Base-by-base conservation (phyloP, 1,140 invertebrate genomes). In the Zaprionus taronus region DNA sequence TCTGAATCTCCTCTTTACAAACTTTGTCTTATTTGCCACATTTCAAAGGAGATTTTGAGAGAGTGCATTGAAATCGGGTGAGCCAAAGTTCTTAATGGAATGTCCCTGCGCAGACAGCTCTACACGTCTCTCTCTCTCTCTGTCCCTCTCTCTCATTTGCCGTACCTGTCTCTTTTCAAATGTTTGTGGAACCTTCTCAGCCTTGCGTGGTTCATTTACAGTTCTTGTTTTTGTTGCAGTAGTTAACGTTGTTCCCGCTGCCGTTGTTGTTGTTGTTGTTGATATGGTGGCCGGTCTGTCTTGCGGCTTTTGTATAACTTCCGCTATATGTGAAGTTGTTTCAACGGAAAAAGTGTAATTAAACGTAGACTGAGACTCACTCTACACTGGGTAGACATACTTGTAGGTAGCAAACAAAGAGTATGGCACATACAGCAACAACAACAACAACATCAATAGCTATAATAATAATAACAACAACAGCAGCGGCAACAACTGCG, bases 241-340 rank as follows among this genome's bases (percentile, higher is more conserved):
- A 49, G 47, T 49, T 49, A 49, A 12, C 34, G 56, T 49, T 11
- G 62, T 74, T 51, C 12, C 14, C 14, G 14, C 12, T 44, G 38
- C 28, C 22, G 65, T 20, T 47, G 17, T 20, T 63, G 11, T 53
- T 9, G 26, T 20, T 60, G 17, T 65, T 64, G 60, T 57, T 70
- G 57, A 49, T 74, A 67, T 77, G 57, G 66, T 78, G 66, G 84
- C 80, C 81, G 78, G 84, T 84, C 47, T 83, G 44, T 63, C 53
- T 72, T 83, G 81, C 81, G 80, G 84, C 84, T 81, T 89, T 89
- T 87, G 81, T 87, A 84, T 79, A 81, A 87, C 84, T 89, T 87
- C 83, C 83, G 83, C 84, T 89, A 80, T 65, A 70, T 80, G 79
- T 83, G 73, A 78, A 75, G 76, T 81, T 78, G 80, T 74, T 80